Percentiles rank a stretch among this genome's conserved stretches.
phyloP scores from a whole-genome alignment of 2,888 invertebrate species.

The Drosophila nigricruria region DNA sequence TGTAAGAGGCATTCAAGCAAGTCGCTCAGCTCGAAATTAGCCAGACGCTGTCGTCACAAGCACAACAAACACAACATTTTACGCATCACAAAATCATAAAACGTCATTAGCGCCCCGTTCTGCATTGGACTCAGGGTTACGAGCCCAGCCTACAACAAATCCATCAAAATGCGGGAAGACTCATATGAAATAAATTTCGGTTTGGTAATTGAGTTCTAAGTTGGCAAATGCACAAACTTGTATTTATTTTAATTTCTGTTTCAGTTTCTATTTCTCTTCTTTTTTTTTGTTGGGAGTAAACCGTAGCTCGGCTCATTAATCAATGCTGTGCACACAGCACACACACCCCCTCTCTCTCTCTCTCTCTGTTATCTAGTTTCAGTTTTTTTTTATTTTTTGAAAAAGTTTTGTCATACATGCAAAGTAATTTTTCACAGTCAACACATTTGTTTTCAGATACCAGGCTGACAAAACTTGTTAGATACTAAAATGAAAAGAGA shows the following conservation, averaged over 20 bases:
- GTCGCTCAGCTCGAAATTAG: constrained; percentile 59
- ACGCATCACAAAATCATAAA: constrained; percentile 77
- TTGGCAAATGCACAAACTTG: constrained; percentile 52
- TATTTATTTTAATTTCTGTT: constrained; percentile 10
- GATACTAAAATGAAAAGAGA: constrained; percentile 12
- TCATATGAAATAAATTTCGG: constrained; percentile 47
- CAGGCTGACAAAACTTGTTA: constrained; percentile 39
- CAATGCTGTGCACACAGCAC: constrained; percentile 51
- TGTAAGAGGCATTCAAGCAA: constrained; percentile 66
- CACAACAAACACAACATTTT: constrained; percentile 55
- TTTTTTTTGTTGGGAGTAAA: constrained; percentile 10
- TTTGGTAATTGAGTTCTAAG: constrained; percentile 74
- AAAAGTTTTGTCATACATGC: constrained; percentile 74
- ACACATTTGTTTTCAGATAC: constrained; percentile 54
- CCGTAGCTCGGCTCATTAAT: constrained; percentile 59
- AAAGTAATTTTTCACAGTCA: constrained; percentile 72
- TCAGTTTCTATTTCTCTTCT: not conserved
- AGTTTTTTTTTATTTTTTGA: constrained; percentile 39
- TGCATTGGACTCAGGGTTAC: constrained; percentile 17
- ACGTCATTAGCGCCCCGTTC: constrained; percentile 69
- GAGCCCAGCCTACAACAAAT: constrained; percentile 57
- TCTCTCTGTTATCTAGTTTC: constrained; percentile 14
- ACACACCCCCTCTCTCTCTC: constrained; percentile 7
- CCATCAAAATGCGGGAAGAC: constrained; percentile 75
- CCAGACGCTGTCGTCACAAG: constrained; percentile 30